Evolutionary conservation across 2,888 invertebrate genomes (phyloP), one percentile per base, ranked within the genome.

Genomic region (Volucella inanis): DNA sequence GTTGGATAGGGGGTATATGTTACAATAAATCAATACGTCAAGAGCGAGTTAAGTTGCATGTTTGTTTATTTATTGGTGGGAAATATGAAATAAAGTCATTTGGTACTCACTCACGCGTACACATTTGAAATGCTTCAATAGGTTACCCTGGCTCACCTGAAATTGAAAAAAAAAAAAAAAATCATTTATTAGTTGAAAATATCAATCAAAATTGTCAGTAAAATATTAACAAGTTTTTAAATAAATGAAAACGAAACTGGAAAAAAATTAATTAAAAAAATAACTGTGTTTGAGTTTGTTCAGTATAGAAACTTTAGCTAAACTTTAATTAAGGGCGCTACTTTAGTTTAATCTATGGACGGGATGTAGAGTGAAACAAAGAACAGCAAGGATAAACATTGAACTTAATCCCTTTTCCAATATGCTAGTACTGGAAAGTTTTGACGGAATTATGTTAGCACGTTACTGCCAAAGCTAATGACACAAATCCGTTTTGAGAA

Each of bases 21-120:
- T 39, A 54, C 39, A 9, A 49, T 31, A 78, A 76, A 83, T 78
- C 74, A 65, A 75, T 84, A 65, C 64, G 64, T 68, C 72, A 74
- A 68, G 47, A 65, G 64, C 64, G 31, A 6, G 6, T 31, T 75
- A 45, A 68, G 75, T 84, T 62, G 74, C 76, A 76, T 76, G 71
- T 47, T 70, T 57, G 68, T 59, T 76, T 76, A 71, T 71, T 81
- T 76, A 70, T 67, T 77, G 67, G 47, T 47, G 54, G 65, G 54
- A 72, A 65, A 65, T 59, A 59, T 43, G 18, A 38, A 74, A 71
- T 70, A 12, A 64, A 79, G 62, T 65, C 68, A 14, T 71, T 71
- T 65, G n/a, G 10, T 64, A 52, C 50, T 78, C 62, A 83, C 75
- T 79, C 75, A 84, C 75, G 64, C 52, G 54, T 39, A 74, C 57